Evolutionary conservation across 2,888 invertebrate genomes (phyloP), one percentile per base, ranked within the genome.

Genomic region (Yponomeuta sedellus): DNA sequence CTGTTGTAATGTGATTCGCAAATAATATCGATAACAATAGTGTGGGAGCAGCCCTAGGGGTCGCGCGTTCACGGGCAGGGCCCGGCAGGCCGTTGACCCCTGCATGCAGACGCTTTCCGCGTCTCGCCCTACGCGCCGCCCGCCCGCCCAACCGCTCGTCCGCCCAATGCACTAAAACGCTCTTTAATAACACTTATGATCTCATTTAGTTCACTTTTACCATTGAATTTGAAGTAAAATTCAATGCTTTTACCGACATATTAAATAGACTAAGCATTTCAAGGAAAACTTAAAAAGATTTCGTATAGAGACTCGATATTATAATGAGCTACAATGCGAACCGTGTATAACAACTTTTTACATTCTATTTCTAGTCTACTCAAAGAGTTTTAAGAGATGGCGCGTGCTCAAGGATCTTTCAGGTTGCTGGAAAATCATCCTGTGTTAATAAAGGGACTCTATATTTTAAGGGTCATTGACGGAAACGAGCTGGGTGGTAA

Each of bases 1-100:
- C 2, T 19, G n/a, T 16, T 4, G 16, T 58, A 19, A 58, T 20
- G 20, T 20, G 61, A 61, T 61, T 58, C 12, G 22, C 20, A 77
- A 80, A 80, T 73, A 76, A 72, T 84, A 84, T 87, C 86, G 82
- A 88, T 85, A 86, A 76, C 80, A 83, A 78, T 77, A 75, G 78
- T 16, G 40, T 16, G 16, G 63, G 77, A 77, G 75, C 86, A 85
- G 84, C 88, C 87, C 88, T 70, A 61, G 85, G 70, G 73, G 72
- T 72, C 73, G 75, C 77, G 79, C 82, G 83, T 89, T 89, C 88
- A 88, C 82, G 88, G 88, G 86, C 89, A 88, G 86, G 87, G 86
- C 88, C 81, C 10, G 76, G 69, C 71, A 80, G 89, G 86, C 78
- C 89, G 80, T 80, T 86, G 90, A 89, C 87, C 89, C 79, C 75